Evolutionary conservation across 1,140 invertebrate species (phyloP).

Genomic region (Drosophila nigrodunni): DNA sequence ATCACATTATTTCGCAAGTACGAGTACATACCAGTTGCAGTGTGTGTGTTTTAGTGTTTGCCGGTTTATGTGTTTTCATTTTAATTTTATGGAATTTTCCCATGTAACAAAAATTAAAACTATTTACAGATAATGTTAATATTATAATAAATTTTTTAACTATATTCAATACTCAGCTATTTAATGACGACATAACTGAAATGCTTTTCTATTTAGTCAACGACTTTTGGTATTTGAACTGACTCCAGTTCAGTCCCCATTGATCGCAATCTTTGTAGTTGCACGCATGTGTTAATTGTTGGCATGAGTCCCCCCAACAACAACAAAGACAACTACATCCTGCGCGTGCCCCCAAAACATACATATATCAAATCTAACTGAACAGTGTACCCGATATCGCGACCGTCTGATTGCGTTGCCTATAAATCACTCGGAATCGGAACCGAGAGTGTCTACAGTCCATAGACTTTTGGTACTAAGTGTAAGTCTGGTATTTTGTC

Average conservation of each 20-base stretch:
- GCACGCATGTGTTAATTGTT: slow-evolving; percentile 81
- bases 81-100: no score
- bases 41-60: no score
- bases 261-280: slow-evolving; percentile 64
- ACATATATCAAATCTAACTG: slow-evolving; percentile 81
- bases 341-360: slow-evolving; percentile 80
- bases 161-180: background rate
- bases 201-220: slow-evolving; percentile 19
- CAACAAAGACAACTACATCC: slow-evolving; percentile 61
- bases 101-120: no score
- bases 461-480: slow-evolving; percentile 28
- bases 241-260: slow-evolving; percentile 17
- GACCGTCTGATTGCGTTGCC: slow-evolving; percentile 72
- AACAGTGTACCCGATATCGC: slow-evolving; percentile 75
- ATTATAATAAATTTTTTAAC: background rate
- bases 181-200: background rate
- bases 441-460: slow-evolving; percentile 39
- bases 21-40: slow-evolving; percentile 1
- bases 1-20: slow-evolving; percentile 32
- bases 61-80: no score
- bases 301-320: slow-evolving; percentile 57
- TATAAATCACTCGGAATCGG: slow-evolving; percentile 74
- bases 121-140: background rate
- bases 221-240: slow-evolving; percentile 13
- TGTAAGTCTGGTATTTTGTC: slow-evolving; percentile 51